These are phyloP conservation scores for Trematomus bernacchii DNA, from an alignment of 2,797 vertebrate genomes.

Conservation along the genomic window DNA sequence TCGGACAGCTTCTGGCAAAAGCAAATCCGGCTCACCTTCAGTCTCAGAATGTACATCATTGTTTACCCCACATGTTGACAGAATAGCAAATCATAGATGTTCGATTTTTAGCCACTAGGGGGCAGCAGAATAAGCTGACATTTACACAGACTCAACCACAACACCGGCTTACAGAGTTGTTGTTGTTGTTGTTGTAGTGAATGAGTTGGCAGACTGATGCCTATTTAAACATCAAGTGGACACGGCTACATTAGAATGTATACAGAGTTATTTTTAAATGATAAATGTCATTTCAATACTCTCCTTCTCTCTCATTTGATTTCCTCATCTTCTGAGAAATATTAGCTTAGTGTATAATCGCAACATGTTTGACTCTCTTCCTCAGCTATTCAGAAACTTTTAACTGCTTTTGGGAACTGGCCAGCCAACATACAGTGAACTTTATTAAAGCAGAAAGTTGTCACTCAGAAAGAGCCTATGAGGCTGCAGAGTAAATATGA, in stretches of 20 bases:
- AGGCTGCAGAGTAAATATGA: neutral
- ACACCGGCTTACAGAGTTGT: neutral
- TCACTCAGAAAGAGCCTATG: neutral
- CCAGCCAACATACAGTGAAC: neutral
- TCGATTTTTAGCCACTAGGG: slow-evolving; percentile 39
- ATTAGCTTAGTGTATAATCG: neutral
- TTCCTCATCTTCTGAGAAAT: neutral
- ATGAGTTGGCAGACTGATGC: neutral
- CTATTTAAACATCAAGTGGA: neutral
- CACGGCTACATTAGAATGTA: neutral
- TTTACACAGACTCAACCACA: neutral
- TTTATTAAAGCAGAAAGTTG: neutral
- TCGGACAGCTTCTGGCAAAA: slow-evolving; percentile 10
- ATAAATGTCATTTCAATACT: neutral
- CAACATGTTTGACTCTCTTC: slow-evolving; percentile 3
- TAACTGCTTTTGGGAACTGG: neutral
- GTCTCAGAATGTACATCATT: neutral
- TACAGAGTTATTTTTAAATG: neutral
- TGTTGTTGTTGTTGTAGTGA: neutral
- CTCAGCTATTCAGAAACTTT: neutral
- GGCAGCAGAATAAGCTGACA: slow-evolving; percentile 21
- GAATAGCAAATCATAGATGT: neutral
- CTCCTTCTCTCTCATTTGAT: too few relatives aligned
- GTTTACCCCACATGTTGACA: neutral
- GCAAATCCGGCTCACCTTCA: neutral